Evolutionary conservation across 2,113 vertebrate genomes (phyloP).

Genomic region (Phaethornis superciliosus): DNA sequence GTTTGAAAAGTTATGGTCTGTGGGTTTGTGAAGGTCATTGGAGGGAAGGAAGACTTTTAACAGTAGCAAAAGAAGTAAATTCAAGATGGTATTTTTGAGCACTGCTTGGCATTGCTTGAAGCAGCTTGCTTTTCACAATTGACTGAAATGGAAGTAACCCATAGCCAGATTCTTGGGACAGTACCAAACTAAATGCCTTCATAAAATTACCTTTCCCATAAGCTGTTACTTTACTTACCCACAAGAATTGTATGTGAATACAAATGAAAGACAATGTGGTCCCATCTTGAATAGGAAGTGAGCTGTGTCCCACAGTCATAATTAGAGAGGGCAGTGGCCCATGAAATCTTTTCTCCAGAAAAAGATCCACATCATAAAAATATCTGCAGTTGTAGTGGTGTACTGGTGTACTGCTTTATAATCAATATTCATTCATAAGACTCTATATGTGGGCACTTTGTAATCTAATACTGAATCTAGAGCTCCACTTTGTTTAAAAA

Average conservation of each 20-base stretch:
- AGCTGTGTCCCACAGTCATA: conserved; percentile 29
- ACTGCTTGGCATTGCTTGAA: not conserved
- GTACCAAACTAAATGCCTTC: not conserved
- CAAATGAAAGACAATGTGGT: conserved; percentile 29
- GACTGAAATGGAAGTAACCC: not conserved
- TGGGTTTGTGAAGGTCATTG: not conserved
- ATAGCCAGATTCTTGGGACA: not conserved
- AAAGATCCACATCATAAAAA: conserved; percentile 40
- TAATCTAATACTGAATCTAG: not conserved
- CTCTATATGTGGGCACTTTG: conserved; percentile 14
- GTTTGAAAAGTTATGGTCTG: not conserved
- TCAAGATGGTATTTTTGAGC: not conserved
- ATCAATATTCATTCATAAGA: conserved; percentile 58
- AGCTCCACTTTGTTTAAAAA: not conserved
- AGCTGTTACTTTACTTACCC: conserved; percentile 18
- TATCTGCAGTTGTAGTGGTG: conserved; percentile 14
- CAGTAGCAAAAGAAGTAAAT: not conserved
- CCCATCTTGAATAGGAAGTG: not conserved
- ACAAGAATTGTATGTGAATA: conserved; percentile 22
- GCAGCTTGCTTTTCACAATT: not conserved
- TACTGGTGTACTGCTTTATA: not conserved
- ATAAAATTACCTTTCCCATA: conserved; percentile 2
- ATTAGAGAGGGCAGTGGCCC: conserved; percentile 34
- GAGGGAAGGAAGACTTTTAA: not conserved
- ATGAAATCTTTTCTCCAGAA: conserved; percentile 37